These are phyloP conservation scores for Ichneumoninae sp. DNA, from an alignment of 2,888 invertebrate genomes.

Conservation along the genomic window DNA sequence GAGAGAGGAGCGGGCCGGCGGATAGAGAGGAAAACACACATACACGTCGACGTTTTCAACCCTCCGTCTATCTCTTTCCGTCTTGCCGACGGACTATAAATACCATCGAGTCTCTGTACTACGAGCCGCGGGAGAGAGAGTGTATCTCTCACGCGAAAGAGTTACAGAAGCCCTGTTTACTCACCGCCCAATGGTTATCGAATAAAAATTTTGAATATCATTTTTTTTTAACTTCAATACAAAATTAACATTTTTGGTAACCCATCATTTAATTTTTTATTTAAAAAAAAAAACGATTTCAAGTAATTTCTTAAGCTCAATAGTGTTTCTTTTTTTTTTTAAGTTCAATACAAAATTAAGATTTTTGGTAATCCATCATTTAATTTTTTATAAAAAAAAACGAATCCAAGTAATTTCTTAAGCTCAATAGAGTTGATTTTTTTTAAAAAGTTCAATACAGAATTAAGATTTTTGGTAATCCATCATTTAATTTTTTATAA, in stretches of 20 bases:
- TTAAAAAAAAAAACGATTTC: too few species aligned
- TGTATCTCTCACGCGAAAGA: slow-evolving; percentile 13
- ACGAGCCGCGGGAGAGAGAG: slow-evolving; percentile 32
- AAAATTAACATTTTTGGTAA: background rate
- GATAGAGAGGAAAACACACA: slow-evolving; percentile 20
- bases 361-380: background rate
- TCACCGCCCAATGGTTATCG: slow-evolving; percentile 1
- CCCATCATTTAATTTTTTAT: background rate
- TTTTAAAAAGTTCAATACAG: too few species aligned
- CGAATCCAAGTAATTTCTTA: too few species aligned
- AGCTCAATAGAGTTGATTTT: too few species aligned
- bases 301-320: too few species aligned
- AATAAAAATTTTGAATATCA: background rate
- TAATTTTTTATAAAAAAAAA: too few species aligned
- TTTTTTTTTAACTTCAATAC: background rate
- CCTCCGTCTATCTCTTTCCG: slow-evolving; percentile 58
- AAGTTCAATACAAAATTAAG: background rate
- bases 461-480: too few species aligned
- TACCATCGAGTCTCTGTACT: slow-evolving; percentile 71
- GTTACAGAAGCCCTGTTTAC: slow-evolving; percentile 9
- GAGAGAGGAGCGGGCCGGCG: slow-evolving; percentile 50
- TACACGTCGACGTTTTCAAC: slow-evolving; percentile 30
- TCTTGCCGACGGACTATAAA: slow-evolving; percentile 73
- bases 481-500: background rate
- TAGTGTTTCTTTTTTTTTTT: background rate